Conservation (phyloP, 1,140 invertebrate species). For the Drosophila arizonae region DNA sequence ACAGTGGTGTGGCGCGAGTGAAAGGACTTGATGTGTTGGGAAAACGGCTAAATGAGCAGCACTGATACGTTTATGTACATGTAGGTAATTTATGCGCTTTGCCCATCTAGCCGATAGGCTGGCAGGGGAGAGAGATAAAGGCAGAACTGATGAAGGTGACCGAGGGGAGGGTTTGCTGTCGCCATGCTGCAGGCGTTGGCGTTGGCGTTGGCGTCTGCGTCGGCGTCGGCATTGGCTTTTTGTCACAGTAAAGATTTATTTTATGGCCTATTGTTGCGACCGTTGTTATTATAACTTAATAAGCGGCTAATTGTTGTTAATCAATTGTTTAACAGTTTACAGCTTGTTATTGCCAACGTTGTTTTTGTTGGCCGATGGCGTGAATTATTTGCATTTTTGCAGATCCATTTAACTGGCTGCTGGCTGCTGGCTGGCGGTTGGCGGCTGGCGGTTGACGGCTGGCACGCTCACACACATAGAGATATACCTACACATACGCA, state of each 20-base stretch:
- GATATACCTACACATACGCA: background rate
- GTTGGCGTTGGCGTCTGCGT: slow-evolving; percentile 3
- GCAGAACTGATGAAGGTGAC: too few relatives aligned
- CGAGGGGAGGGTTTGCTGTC: background rate
- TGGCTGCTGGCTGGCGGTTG: background rate
- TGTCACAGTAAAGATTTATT: slow-evolving; percentile 53
- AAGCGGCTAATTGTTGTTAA: slow-evolving; percentile 81
- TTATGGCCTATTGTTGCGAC: slow-evolving; percentile 43
- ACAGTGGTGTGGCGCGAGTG: too few relatives aligned
- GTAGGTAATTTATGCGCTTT: slow-evolving; percentile 63
- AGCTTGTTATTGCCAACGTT: slow-evolving; percentile 53
- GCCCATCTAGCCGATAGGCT: slow-evolving; percentile 34
- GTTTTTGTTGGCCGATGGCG: slow-evolving; percentile 44
- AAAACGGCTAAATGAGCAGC: too few relatives aligned
- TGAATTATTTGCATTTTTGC: slow-evolving; percentile 76
- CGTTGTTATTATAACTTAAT: slow-evolving; percentile 79
- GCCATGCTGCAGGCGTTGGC: background rate
- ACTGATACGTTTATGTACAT: slow-evolving; percentile 1
- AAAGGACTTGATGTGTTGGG: too few relatives aligned
- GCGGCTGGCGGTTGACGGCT: too few relatives aligned
- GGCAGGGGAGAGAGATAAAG: background rate
- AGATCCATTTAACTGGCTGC: slow-evolving; percentile 37
- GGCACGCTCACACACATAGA: background rate
- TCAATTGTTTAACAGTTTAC: slow-evolving; percentile 81
- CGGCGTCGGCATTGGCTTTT: slow-evolving; percentile 57